Evolutionary conservation across 1,140 invertebrate species (phyloP), one percentile per base, ranked within the genome.

Genomic region (Diorhabda elongata): DNA sequence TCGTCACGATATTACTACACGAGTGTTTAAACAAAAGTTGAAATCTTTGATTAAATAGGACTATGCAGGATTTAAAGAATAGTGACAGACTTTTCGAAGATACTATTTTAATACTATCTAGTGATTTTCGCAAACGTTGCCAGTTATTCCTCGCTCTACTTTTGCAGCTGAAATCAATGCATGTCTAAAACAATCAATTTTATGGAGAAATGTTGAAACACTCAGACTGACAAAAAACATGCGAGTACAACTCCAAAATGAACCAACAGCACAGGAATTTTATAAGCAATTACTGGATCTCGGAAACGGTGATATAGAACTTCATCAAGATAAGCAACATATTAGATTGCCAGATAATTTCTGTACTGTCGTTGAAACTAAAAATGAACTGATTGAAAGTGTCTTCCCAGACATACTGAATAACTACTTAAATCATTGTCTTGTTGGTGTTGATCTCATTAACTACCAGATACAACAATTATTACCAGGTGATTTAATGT

Each of bases 131-230:
- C 71, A 73, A 57, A 70, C 62, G 60, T 71, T 81, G 59, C 77
- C 79, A 61, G 75, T 83, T 42, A 78, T 80, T 66, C 75, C 76
- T 44, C 69, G 74, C 42, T 71, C 76, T 75, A 84, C 82, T 75
- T 72, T 73, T 52, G 80, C 80, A 60, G 81, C 83, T 76, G 77
- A 81, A 72, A 68, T 84, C 0, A 81, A 82, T 66, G 79, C 80
- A 68, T 84, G 78, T 74, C 74, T 84, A 43, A 84, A 83, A 77
- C 71, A 72, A 73, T 83, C 82, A 42, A 41, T 9, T 71, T 73
- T 84, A 66, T 83, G 81, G 78, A 67, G 68, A 70, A 69, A 76
- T 71, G 76, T 81, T 68, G 66, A 79, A 67, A 79, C 42, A 75
- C n/a, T 82, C 45, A 61, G 70, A 41, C 72, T 82, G 11, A 5